phyloP scores from a whole-genome alignment of 2,113 vertebrate genomes.

The Nettapus auritus region DNA sequence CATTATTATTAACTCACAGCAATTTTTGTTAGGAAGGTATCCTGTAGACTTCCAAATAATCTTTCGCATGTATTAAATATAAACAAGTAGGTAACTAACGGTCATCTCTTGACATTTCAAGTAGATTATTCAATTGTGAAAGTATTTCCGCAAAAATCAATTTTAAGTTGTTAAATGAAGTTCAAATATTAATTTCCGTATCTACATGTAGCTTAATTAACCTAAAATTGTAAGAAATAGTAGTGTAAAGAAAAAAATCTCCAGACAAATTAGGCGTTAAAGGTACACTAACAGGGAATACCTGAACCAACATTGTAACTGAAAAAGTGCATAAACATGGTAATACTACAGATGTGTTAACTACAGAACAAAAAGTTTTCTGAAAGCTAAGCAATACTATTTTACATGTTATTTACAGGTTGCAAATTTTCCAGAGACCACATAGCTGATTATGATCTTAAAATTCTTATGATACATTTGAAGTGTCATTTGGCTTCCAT shows the following conservation, averaged over 20 bases:
- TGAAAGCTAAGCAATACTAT: constrained; percentile 64
- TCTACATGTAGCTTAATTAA: constrained; percentile 79
- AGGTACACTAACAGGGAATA: constrained; percentile 63
- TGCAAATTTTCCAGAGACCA: constrained; percentile 64
- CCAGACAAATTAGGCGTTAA: constrained; percentile 64
- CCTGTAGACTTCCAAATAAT: constrained; percentile 57
- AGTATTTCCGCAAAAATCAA: constrained; percentile 46
- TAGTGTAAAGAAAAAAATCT: constrained; percentile 70
- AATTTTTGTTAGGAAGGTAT: constrained; percentile 69
- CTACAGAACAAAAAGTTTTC: constrained; percentile 69
- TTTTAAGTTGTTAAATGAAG: constrained; percentile 57
- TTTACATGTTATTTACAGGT: constrained; percentile 77
- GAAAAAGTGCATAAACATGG: constrained; percentile 83
- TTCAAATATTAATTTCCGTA: constrained; percentile 65
- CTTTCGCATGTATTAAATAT: constrained; percentile 61
- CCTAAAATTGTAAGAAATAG: constrained; percentile 69
- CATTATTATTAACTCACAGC: constrained; percentile 69
- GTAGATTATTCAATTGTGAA: constrained; percentile 57
- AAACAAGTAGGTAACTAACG: constrained; percentile 53
- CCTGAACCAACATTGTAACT: constrained; percentile 75
- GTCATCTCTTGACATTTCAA: constrained; percentile 53
- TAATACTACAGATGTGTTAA: constrained; percentile 81
- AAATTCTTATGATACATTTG: not conserved
- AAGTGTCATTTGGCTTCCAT: constrained; percentile 38
- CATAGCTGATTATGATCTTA: constrained; percentile 57